Conservation (phyloP, 2,113 vertebrate species). For the Phaethornis superciliosus region DNA sequence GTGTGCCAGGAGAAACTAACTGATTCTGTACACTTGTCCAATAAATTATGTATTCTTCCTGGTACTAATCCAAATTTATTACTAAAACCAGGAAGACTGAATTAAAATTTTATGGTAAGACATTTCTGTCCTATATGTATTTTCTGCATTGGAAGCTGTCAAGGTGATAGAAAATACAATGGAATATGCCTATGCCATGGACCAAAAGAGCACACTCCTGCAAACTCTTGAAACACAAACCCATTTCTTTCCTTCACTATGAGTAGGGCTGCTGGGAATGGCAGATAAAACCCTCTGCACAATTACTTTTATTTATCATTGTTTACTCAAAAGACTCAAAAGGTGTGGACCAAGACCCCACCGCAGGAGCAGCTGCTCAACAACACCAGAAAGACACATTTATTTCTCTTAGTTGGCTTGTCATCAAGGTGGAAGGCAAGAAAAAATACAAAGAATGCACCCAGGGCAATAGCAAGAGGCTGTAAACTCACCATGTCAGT, state of each 20-base stretch:
- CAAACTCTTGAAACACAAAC: not conserved
- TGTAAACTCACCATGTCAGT: accelerated
- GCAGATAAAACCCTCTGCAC: not conserved
- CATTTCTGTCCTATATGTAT: not conserved
- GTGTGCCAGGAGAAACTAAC: not conserved
- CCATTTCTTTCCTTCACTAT: not conserved
- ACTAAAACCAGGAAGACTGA: not conserved
- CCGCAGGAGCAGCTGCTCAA: not conserved
- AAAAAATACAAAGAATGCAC: not conserved
- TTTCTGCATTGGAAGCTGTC: not conserved
- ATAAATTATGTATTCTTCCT: not conserved
- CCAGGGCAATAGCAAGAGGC: not conserved
- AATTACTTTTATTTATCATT: not conserved
- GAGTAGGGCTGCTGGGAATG: not conserved
- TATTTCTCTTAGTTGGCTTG: not conserved
- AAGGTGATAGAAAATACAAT: not conserved
- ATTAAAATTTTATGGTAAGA: not conserved
- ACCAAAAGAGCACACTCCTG: not conserved
- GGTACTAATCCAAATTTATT: not conserved
- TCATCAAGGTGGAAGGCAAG: not conserved
- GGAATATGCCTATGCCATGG: not conserved
- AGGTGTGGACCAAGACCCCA: not conserved
- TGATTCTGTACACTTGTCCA: not conserved
- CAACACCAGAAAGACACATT: not conserved
- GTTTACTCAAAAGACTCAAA: not conserved